Conservation (phyloP, 1,140 invertebrate species). For the Rhopalosiphum padi region DNA sequence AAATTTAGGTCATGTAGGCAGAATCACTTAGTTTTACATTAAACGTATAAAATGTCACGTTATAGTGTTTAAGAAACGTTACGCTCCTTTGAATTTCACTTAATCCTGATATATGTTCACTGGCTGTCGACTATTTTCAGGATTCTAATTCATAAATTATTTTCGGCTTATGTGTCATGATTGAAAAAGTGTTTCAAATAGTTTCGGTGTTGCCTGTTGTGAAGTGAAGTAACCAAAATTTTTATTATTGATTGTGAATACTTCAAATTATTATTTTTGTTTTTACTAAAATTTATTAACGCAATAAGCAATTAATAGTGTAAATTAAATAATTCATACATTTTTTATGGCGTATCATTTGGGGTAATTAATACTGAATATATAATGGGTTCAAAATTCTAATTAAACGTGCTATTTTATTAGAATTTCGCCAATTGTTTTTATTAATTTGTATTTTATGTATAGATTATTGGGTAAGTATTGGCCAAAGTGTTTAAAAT, state of each 20-base stretch:
- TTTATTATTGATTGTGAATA: neutral
- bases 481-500: neutral
- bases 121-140: neutral
- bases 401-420: neutral
- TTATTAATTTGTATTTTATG: neutral
- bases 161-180: neutral
- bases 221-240: neutral
- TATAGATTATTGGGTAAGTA: neutral
- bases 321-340: neutral
- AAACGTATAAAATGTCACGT: neutral
- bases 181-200: neutral
- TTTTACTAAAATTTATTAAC: neutral
- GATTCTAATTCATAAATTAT: neutral
- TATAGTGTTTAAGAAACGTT: neutral
- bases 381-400: neutral
- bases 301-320: neutral
- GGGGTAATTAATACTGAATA: neutral
- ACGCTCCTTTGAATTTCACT: neutral
- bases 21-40: conserved; percentile 17
- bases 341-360: neutral
- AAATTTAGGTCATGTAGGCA: neutral
- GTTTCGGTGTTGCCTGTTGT: neutral
- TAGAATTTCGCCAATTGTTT: neutral
- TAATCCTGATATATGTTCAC: conserved; percentile 9
- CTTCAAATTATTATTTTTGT: neutral